A percentile compares a stretch with the other conserved stretches of the same genome.
Evolutionary conservation across 2,113 vertebrate genomes (phyloP).

Genomic region (Zapus hudsonius): DNA sequence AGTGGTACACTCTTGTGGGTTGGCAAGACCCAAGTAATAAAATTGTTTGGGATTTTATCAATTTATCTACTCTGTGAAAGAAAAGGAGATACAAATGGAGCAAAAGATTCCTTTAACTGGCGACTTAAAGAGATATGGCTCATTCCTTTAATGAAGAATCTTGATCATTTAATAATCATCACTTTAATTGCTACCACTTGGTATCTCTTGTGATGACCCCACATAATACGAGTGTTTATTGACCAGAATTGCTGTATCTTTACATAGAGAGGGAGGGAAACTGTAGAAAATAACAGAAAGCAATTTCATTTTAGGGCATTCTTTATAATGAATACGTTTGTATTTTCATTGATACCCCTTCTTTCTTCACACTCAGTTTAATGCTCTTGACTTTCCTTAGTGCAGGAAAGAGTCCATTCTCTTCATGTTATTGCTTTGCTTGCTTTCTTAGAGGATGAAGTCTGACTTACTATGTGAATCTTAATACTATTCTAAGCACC

Average conservation of each 20-base stretch:
- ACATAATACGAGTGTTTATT: constrained; percentile 16
- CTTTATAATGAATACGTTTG: constrained; percentile 30
- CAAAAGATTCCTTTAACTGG: not conserved
- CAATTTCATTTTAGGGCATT: constrained; percentile 22
- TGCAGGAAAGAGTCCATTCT: constrained; percentile 4
- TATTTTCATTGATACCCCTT: constrained; percentile 16
- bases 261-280: not conserved
- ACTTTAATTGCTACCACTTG: constrained; percentile 10
- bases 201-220: not conserved
- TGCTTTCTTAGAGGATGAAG: not conserved
- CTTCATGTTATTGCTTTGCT: not conserved
- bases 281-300: constrained; percentile 51
- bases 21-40: not conserved
- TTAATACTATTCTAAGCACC: not conserved
- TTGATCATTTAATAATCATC: not conserved
- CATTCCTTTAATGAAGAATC: not conserved
- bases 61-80: constrained; percentile 27
- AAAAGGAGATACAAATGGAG: not conserved
- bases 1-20: not conserved
- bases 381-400: constrained; percentile 26
- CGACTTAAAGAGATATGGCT: not conserved
- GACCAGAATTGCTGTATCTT: constrained; percentile 1
- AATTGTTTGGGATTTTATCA: not conserved
- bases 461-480: not conserved
- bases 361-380: not conserved